These are phyloP conservation scores for Chaetophractus vellerosus DNA, from an alignment of 2,797 vertebrate species.

Conservation along the genomic window DNA sequence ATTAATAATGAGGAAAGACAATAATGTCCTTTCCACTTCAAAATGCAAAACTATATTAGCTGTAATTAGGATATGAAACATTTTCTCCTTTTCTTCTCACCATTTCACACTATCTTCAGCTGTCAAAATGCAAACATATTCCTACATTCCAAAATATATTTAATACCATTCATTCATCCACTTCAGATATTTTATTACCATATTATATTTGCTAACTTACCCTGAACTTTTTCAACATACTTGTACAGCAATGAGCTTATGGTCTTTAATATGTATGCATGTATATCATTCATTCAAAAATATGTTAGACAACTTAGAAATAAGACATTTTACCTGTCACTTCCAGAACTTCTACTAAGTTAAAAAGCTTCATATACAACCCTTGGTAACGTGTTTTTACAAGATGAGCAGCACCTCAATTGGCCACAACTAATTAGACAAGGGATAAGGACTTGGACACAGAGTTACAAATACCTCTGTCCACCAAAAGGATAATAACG, in stretches of 20 bases:
- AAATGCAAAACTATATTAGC: background rate
- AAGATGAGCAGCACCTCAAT: background rate
- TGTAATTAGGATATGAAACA: background rate
- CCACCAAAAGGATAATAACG: background rate
- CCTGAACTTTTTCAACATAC: background rate
- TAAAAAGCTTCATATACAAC: background rate
- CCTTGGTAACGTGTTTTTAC: background rate
- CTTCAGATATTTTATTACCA: slow-evolving; percentile 23
- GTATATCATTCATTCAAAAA: background rate
- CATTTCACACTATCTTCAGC: background rate
- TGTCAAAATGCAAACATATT: background rate
- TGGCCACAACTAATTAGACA: background rate
- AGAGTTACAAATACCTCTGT: background rate
- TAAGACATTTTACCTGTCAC: background rate
- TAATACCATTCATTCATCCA: background rate
- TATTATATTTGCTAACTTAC: background rate
- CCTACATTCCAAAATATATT: slow-evolving; percentile 1
- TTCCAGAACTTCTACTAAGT: background rate
- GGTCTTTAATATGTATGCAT: background rate
- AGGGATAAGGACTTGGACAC: background rate
- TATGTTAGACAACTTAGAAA: background rate
- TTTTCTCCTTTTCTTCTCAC: background rate
- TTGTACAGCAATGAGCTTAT: background rate
- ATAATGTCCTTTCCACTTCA: background rate
- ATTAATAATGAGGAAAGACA: background rate